phyloP scores from a whole-genome alignment of 2,888 invertebrate genomes.

The Macrophya alboannulata region DNA sequence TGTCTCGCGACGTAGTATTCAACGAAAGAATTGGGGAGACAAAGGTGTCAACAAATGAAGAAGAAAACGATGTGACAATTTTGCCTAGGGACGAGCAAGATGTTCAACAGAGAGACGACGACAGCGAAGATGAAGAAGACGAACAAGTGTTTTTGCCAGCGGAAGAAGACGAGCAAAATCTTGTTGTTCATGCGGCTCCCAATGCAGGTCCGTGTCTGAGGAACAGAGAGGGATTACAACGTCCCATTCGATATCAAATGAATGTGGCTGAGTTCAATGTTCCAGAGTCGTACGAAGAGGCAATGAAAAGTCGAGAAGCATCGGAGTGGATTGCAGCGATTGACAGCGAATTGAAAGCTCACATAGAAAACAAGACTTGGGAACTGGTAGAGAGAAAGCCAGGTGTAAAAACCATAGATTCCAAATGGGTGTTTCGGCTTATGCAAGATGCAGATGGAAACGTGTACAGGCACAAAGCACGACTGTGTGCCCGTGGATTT shows the following conservation, averaged over 20 bases:
- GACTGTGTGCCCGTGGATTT: constrained; percentile 56
- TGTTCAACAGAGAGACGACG: too few species aligned
- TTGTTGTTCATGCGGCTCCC: neutral
- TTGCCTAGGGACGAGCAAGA: neutral
- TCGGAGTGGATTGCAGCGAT: neutral
- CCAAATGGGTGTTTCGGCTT: constrained; percentile 53
- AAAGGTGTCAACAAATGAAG: neutral
- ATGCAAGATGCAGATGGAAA: neutral
- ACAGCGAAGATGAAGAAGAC: neutral
- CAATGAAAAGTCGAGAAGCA: constrained; percentile 15
- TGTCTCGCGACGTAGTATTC: constrained; percentile 60
- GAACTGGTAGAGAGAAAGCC: neutral
- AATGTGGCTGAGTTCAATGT: neutral
- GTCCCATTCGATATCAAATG: neutral
- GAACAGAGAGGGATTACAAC: neutral
- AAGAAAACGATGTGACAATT: neutral
- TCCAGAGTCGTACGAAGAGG: constrained; percentile 33
- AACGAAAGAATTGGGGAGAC: constrained; percentile 28
- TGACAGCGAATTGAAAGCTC: constrained; percentile 56
- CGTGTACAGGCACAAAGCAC: constrained; percentile 47
- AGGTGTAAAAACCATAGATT: constrained; percentile 34
- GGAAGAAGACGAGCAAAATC: neutral
- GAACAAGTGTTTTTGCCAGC: neutral
- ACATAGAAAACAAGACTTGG: constrained; percentile 55
- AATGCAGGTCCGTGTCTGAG: neutral